These are phyloP conservation scores for Lepilemur ruficaudatus DNA, from an alignment of 2,797 vertebrate species.

Conservation along the genomic window DNA sequence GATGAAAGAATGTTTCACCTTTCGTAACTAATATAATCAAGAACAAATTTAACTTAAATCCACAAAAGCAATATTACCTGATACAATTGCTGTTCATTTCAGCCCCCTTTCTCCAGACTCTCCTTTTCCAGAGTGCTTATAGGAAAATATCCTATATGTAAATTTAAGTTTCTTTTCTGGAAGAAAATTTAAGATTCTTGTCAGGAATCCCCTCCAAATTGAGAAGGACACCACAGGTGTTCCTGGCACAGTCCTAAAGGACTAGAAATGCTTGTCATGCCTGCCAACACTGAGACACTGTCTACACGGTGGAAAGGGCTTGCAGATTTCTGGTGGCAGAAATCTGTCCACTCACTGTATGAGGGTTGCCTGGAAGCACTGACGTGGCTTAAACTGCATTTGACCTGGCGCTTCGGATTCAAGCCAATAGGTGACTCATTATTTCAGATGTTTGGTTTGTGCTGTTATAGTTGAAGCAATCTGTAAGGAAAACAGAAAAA, in stretches of 20 bases:
- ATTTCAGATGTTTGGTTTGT: conserved; percentile 69
- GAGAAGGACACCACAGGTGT: not conserved
- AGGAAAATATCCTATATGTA: not conserved
- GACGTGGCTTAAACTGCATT: conserved; percentile 64
- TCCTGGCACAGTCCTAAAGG: not conserved
- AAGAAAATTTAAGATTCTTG: not conserved
- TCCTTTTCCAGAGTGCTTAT: not conserved
- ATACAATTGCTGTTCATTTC: not conserved
- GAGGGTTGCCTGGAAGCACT: not conserved
- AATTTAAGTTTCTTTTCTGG: not conserved
- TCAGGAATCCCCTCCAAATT: not conserved
- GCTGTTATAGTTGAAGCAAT: conserved; percentile 54
- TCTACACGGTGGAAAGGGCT: not conserved
- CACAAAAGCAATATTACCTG: not conserved
- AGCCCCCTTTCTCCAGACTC: not conserved
- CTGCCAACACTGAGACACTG: not conserved
- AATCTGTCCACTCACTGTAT: not conserved
- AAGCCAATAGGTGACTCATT: conserved; percentile 66
- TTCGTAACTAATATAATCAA: not conserved
- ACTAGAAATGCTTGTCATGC: not conserved
- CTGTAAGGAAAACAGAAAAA: conserved; percentile 70
- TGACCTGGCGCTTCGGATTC: conserved; percentile 61
- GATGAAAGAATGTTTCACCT: not conserved
- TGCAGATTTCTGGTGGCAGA: not conserved
- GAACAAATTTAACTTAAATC: conserved; percentile 2